Conservation (phyloP, 2,888 invertebrate genomes). For the Pyrrhosoma nymphula region DNA sequence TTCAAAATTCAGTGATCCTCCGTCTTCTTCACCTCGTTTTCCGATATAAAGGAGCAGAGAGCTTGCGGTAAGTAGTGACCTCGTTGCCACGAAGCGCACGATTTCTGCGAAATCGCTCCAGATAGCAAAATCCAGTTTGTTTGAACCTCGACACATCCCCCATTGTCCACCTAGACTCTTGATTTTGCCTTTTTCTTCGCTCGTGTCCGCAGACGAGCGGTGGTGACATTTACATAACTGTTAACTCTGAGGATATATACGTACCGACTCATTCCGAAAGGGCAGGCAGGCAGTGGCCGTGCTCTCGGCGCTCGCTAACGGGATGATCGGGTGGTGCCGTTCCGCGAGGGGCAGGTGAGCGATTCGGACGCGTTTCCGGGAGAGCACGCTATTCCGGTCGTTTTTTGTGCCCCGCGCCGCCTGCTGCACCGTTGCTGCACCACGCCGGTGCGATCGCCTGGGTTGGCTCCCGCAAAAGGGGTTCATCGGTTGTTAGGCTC, state of each 20-base stretch:
- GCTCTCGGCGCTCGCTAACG: background rate
- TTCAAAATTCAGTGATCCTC: background rate
- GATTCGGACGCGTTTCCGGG: background rate
- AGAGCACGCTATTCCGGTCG: background rate
- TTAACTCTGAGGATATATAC: background rate
- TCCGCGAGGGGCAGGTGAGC: background rate
- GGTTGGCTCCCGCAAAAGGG: no score
- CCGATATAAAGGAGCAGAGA: background rate
- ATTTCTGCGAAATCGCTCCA: slow-evolving; percentile 3
- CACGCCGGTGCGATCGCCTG: no score
- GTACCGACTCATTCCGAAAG: no score
- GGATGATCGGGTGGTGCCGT: background rate
- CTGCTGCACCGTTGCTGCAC: background rate
- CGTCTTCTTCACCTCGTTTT: background rate
- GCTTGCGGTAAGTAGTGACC: background rate
- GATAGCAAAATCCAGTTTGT: background rate
- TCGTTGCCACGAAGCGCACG: background rate
- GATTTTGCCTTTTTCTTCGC: background rate
- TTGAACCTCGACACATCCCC: background rate
- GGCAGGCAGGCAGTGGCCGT: no score
- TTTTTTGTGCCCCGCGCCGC: background rate
- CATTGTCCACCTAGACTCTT: background rate
- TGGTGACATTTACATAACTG: slow-evolving; percentile 12
- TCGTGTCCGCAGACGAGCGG: background rate
- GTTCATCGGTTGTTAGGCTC: no score